A percentile compares a stretch with the other conserved stretches of the same genome.
phyloP scores from a whole-genome alignment of 1,140 invertebrate genomes.

The Teleogryllus occipitalis region DNA sequence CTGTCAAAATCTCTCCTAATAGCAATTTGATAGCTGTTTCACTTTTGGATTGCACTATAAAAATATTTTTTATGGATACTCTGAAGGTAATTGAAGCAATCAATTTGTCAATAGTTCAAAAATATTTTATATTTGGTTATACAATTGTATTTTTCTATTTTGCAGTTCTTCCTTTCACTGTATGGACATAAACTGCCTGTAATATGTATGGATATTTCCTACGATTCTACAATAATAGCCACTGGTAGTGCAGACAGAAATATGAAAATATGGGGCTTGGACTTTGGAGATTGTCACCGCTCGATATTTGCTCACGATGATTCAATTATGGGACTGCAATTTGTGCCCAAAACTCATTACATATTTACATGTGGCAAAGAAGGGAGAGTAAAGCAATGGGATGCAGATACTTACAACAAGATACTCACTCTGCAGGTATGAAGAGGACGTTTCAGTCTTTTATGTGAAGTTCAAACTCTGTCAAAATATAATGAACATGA shows the following conservation, averaged over 20 bases:
- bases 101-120: not conserved
- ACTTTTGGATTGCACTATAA: slow-evolving; percentile 86
- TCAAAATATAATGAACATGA: not conserved
- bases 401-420: slow-evolving; percentile 87
- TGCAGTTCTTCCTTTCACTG: slow-evolving; percentile 85
- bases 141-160: slow-evolving; percentile 30
- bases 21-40: slow-evolving; percentile 82
- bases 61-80: slow-evolving; percentile 90
- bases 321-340: slow-evolving; percentile 79
- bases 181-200: slow-evolving; percentile 97
- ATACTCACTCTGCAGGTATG: slow-evolving; percentile 77
- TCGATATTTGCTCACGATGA: slow-evolving; percentile 90
- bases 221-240: slow-evolving; percentile 79
- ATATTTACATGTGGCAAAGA: slow-evolving; percentile 92
- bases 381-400: slow-evolving; percentile 93
- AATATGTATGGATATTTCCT: slow-evolving; percentile 86
- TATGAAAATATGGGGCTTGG: slow-evolving; percentile 95
- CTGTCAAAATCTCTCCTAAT: slow-evolving; percentile 76
- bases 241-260: slow-evolving; percentile 94
- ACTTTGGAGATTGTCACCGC: slow-evolving; percentile 94
- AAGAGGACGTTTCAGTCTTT: not conserved
- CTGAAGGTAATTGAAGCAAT: slow-evolving; percentile 59
- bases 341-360: slow-evolving; percentile 85
- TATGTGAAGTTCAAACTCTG: not conserved
- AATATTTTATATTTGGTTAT: not conserved